Conservation (phyloP, 2,797 vertebrate species). For the Taeniopygia guttata region DNA sequence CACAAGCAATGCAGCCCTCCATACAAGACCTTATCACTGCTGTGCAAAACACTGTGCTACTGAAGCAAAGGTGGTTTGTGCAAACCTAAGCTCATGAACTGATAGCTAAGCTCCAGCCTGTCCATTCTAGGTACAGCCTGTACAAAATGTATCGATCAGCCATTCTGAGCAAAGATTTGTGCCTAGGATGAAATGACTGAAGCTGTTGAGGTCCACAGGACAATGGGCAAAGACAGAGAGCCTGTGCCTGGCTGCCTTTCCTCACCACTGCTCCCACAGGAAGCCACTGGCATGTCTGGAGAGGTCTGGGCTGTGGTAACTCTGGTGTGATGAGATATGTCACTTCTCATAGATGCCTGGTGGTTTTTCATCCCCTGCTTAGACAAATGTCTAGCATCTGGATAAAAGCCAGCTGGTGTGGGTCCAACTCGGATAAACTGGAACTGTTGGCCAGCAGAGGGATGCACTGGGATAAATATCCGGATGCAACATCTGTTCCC, state of each 20-base stretch:
- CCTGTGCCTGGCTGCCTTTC: background rate
- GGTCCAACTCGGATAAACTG: background rate
- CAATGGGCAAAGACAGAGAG: background rate
- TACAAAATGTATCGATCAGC: background rate
- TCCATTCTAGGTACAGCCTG: background rate
- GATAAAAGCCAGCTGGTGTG: conserved; percentile 8
- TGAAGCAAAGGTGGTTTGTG: background rate
- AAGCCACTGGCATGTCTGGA: background rate
- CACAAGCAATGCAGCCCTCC: background rate
- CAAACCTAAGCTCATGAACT: background rate
- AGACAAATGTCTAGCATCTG: background rate
- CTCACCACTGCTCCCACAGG: background rate
- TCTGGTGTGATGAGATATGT: background rate
- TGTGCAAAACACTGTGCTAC: background rate
- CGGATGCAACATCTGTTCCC: conserved; percentile 40
- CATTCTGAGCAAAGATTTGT: background rate
- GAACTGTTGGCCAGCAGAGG: background rate
- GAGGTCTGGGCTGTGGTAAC: background rate
- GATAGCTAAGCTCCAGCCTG: background rate
- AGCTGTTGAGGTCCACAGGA: background rate
- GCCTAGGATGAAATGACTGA: background rate
- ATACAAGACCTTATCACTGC: rapidly evolving
- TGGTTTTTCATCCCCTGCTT: background rate
- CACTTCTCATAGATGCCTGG: background rate
- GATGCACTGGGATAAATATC: background rate